Evolutionary conservation across 2,888 invertebrate genomes (phyloP).

Genomic region (Agelastica alni): DNA sequence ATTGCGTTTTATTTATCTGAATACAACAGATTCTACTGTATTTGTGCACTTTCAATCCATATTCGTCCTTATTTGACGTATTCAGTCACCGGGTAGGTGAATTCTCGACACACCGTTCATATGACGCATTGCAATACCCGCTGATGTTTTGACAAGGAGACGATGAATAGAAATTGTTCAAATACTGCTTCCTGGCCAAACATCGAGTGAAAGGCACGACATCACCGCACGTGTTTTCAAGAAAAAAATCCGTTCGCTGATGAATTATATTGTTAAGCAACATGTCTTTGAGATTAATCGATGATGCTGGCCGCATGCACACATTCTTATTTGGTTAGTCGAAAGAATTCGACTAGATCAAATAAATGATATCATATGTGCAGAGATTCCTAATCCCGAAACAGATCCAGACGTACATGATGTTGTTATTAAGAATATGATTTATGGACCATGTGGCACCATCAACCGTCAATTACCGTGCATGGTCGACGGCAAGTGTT

Average conservation of each 20-base stretch:
- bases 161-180: background rate
- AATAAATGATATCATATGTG: conserved; percentile 1
- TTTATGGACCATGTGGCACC: conserved; percentile 10
- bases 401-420: conserved; percentile 8
- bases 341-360: conserved; percentile 23
- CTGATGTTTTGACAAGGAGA: too few relatives aligned
- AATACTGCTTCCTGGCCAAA: background rate
- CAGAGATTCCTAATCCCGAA: conserved; percentile 1
- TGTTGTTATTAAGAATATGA: conserved; percentile 7
- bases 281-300: too few relatives aligned
- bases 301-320: conserved; percentile 42
- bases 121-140: too few relatives aligned
- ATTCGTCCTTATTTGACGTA: too few relatives aligned
- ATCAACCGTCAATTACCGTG: conserved; percentile 7
- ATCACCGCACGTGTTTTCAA: too few relatives aligned
- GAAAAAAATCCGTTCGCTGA: too few relatives aligned
- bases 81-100: too few relatives aligned
- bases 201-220: background rate
- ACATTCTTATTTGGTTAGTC: conserved; percentile 41
- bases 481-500: conserved; percentile 11
- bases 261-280: too few relatives aligned
- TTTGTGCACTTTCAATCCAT: too few relatives aligned
- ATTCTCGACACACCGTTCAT: too few relatives aligned
- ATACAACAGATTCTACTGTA: too few relatives aligned
- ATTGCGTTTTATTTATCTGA: too few relatives aligned